Percentiles rank a stretch among this genome's conserved stretches.
Conservation (phyloP, 2,888 invertebrate genomes). For the Pheosia tremula region DNA sequence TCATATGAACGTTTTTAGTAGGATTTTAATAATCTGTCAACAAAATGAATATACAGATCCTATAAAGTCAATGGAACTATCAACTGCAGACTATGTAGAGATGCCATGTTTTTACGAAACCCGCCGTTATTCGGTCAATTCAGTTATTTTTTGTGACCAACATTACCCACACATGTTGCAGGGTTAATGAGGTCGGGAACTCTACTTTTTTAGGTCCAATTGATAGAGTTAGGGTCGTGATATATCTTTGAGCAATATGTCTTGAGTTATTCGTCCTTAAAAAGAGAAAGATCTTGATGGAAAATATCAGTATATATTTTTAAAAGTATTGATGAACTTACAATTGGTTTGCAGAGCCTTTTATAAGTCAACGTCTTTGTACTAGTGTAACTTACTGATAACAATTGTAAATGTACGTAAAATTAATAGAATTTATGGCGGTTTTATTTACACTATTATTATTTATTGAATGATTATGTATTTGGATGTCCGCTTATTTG, state of each 20-base stretch:
- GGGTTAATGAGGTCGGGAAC: constrained; percentile 34
- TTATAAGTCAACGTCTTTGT: too few relatives aligned
- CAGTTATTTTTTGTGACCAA: constrained; percentile 26
- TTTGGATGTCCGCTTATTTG: too few relatives aligned
- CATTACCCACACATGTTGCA: constrained; percentile 32
- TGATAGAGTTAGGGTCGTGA: constrained; percentile 32
- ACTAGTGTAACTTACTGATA: too few relatives aligned
- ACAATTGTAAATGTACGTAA: too few relatives aligned
- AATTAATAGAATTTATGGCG: too few relatives aligned
- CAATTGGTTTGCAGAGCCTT: too few relatives aligned
- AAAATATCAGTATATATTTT: neutral
- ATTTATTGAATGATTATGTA: too few relatives aligned
- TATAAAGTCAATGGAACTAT: neutral
- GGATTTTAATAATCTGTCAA: too few relatives aligned
- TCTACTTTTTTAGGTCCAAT: constrained; percentile 31
- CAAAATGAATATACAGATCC: neutral
- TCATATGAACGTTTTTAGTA: too few relatives aligned
- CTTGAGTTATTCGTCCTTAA: constrained; percentile 10
- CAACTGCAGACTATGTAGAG: constrained; percentile 24
- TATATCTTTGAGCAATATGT: constrained; percentile 33
- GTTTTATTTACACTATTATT: too few relatives aligned
- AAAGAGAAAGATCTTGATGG: neutral
- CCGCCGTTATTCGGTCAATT: constrained; percentile 23
- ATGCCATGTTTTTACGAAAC: constrained; percentile 33
- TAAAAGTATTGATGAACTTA: too few relatives aligned